Conservation (phyloP, 2,888 invertebrate species). For the Calliopum simillimum region DNA sequence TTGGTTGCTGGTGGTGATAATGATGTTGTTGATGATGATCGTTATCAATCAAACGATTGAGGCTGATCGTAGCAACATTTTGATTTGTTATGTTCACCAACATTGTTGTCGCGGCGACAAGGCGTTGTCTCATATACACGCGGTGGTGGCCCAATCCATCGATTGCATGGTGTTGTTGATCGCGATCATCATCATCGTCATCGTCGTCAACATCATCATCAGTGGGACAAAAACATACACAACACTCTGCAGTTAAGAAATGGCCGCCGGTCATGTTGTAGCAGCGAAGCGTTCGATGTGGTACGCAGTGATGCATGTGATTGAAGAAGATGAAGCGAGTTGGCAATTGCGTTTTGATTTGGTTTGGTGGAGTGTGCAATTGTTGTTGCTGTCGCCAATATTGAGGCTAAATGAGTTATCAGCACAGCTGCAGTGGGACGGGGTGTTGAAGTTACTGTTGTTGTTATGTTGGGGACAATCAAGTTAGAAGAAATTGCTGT, state of each 20-base stretch:
- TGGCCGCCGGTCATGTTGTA: constrained; percentile 9
- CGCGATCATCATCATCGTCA: constrained; percentile 12
- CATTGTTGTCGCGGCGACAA: background rate
- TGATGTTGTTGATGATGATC: constrained; percentile 10
- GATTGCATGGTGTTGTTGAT: constrained; percentile 6
- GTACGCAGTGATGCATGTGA: background rate
- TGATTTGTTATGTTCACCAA: constrained; percentile 6
- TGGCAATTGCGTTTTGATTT: no score
- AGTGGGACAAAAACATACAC: constrained; percentile 25
- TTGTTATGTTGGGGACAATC: no score
- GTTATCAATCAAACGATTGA: background rate
- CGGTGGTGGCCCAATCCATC: background rate
- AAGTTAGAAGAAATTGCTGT: no score
- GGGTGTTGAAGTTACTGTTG: no score
- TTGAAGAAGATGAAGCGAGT: background rate
- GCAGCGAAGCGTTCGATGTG: no score
- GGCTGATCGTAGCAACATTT: background rate
- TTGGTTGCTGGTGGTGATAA: background rate
- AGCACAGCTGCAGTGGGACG: no score
- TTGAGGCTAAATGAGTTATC: no score
- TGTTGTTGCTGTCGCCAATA: no score
- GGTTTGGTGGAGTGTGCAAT: no score
- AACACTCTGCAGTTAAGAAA: constrained; percentile 22
- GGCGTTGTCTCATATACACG: background rate
- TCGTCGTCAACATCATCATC: constrained; percentile 23